phyloP scores from a whole-genome alignment of 2,113 vertebrate species.

The Aptenodytes patagonicus region DNA sequence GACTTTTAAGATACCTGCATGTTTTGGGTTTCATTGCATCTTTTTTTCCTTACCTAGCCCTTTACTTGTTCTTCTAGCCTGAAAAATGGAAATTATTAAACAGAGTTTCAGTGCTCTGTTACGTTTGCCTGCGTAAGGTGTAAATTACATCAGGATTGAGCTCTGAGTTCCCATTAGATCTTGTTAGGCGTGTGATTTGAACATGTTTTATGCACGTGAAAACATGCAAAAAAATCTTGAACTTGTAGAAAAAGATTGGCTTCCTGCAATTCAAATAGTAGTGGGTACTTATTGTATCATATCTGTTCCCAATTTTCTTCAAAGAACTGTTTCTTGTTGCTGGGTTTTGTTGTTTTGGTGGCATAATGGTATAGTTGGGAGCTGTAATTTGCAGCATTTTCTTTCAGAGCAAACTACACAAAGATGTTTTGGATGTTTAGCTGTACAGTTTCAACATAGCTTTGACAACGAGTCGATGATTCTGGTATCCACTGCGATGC shows the following conservation, averaged over 20 bases:
- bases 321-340: background rate
- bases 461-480: background rate
- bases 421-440: background rate
- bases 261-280: background rate
- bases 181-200: background rate
- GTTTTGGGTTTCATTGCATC: background rate
- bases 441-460: background rate
- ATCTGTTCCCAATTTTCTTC: background rate
- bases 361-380: background rate
- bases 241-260: background rate
- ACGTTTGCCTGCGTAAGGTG: background rate
- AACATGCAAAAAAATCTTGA: background rate
- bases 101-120: background rate
- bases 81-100: background rate
- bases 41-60: background rate
- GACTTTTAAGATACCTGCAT: background rate
- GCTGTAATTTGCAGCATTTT: background rate
- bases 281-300: background rate
- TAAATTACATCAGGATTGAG: background rate
- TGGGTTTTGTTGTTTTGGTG: background rate
- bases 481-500: background rate
- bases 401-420: background rate
- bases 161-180: background rate
- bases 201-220: background rate
- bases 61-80: background rate